These are phyloP conservation scores for Enteromius viviparus DNA, from an alignment of 2,797 vertebrate genomes.

Conservation along the genomic window DNA sequence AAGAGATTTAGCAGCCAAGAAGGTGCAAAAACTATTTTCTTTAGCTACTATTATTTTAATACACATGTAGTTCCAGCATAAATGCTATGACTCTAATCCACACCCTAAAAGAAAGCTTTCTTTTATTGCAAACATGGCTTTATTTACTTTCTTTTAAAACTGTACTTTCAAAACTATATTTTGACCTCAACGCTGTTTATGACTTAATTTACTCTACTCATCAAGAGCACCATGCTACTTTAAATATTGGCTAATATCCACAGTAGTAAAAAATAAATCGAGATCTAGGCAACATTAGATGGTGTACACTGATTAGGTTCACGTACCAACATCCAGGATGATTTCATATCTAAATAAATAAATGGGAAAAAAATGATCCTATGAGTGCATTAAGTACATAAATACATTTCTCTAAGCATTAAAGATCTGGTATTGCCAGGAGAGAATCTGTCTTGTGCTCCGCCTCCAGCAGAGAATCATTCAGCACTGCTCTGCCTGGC, in stretches of 20 bases:
- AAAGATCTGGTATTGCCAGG: constrained; percentile 17
- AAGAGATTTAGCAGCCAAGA: neutral
- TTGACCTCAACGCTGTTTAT: neutral
- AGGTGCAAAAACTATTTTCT: neutral
- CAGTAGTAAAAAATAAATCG: neutral
- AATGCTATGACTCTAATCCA: neutral
- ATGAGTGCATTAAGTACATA: neutral
- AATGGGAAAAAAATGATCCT: neutral
- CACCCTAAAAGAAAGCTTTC: neutral
- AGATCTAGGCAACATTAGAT: neutral
- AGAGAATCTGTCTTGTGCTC: constrained; percentile 8
- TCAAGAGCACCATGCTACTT: neutral
- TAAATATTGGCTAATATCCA: neutral
- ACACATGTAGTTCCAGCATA: neutral
- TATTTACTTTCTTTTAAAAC: too few species aligned
- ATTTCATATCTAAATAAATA: neutral
- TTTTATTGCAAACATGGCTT: too few species aligned
- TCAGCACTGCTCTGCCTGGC: constrained; percentile 19
- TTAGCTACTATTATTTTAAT: neutral
- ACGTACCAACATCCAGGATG: neutral
- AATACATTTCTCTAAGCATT: constrained; percentile 4
- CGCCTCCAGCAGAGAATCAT: constrained; percentile 7
- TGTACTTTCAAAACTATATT: too few species aligned
- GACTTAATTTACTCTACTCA: neutral
- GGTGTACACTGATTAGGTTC: neutral